Conservation (phyloP, 2,888 invertebrate genomes). For the Eupithecia centaureata region DNA sequence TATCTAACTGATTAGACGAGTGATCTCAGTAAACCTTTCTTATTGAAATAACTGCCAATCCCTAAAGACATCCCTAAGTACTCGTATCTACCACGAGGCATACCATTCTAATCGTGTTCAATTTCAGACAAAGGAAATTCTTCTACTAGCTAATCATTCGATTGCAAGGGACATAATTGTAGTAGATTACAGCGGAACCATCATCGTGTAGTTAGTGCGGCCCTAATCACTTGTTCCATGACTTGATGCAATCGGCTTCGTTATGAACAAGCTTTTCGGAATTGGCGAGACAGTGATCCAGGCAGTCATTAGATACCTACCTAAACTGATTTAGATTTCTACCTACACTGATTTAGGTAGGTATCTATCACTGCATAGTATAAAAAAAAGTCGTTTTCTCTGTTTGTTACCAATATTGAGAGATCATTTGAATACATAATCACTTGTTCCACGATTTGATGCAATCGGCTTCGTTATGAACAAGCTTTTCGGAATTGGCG, state of each 20-base stretch:
- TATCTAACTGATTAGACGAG: too few species aligned
- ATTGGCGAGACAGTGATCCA: not conserved
- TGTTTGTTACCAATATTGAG: too few species aligned
- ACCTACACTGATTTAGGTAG: too few species aligned
- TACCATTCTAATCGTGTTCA: not conserved
- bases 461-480: not conserved
- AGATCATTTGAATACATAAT: too few species aligned
- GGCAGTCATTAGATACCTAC: not conserved
- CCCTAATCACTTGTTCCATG: conserved; percentile 30
- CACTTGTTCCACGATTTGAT: conserved; percentile 22
- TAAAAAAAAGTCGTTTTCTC: too few species aligned
- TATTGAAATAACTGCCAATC: too few species aligned
- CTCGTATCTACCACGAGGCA: too few species aligned
- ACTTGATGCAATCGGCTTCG: conserved; percentile 4
- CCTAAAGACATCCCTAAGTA: too few species aligned
- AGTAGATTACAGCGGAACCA: not conserved
- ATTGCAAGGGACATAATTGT: conserved; percentile 3
- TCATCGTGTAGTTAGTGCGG: not conserved
- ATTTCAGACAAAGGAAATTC: not conserved
- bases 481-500: not conserved
- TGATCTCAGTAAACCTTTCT: too few species aligned
- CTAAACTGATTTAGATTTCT: too few species aligned
- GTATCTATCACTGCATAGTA: too few species aligned
- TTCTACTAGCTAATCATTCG: not conserved
- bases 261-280: not conserved